Percentiles rank a stretch among this genome's conserved stretches.
phyloP scores from a whole-genome alignment of 2,888 invertebrate species.

The Caenorhabditis drosophilae region DNA sequence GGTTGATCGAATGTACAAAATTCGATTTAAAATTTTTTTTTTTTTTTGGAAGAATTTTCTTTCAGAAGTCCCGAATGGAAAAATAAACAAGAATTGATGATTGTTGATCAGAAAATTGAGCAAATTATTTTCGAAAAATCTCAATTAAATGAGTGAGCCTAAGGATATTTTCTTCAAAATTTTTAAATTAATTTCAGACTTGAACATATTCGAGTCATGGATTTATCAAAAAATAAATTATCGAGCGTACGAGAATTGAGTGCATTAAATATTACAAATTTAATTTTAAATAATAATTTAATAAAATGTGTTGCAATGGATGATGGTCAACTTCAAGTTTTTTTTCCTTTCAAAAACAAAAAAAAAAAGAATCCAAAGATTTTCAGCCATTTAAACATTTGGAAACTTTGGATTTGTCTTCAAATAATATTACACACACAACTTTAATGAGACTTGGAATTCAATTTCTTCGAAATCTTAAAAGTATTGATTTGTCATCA shows the following conservation, averaged over 20 bases:
- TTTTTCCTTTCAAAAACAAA: no score
- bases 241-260: conserved; percentile 28
- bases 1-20: conserved; percentile 22
- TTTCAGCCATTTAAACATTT: conserved; percentile 25
- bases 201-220: conserved; percentile 19
- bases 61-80: conserved; percentile 32
- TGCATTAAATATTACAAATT: conserved; percentile 19
- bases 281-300: conserved; percentile 21
- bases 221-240: conserved; percentile 23
- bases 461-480: conserved; percentile 16
- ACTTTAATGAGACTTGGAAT: conserved; percentile 24
- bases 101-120: conserved; percentile 35
- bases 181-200: conserved; percentile 3
- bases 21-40: not conserved
- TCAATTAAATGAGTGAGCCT: conserved; percentile 18
- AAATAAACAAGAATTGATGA: conserved; percentile 26
- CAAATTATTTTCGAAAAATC: conserved; percentile 33
- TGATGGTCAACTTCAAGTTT: conserved; percentile 8
- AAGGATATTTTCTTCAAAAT: not conserved
- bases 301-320: conserved; percentile 16
- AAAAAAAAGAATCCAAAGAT: not conserved
- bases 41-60: not conserved
- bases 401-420: conserved; percentile 26
- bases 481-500: conserved; percentile 15
- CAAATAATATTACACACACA: conserved; percentile 22